Evolutionary conservation across 2,797 vertebrate species (phyloP).

Genomic region (Myotis findleyi): DNA sequence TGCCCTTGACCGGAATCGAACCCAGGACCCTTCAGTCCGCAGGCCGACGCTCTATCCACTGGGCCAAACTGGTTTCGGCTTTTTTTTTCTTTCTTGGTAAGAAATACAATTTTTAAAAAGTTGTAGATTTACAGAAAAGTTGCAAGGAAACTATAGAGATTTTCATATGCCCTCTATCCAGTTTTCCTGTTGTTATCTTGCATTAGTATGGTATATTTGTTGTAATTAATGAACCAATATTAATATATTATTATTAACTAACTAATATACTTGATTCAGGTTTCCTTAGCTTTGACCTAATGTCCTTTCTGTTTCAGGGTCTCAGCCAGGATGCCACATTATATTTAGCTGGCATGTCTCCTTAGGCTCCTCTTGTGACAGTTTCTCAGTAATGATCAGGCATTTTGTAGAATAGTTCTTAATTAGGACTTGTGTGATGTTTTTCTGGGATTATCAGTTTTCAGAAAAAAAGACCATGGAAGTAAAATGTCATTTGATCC

Average conservation of each 20-base stretch:
- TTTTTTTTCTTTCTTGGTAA: not conserved
- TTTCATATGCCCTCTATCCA: not conserved
- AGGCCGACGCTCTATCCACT: too few relatives aligned
- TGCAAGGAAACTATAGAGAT: not conserved
- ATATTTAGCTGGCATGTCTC: not conserved
- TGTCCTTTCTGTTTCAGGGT: not conserved
- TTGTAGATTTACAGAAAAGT: not conserved
- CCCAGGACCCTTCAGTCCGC: too few relatives aligned
- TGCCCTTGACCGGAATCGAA: too few relatives aligned
- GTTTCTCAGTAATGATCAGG: not conserved
- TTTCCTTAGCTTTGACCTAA: not conserved
- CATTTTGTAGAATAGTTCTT: not conserved
- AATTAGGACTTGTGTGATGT: not conserved
- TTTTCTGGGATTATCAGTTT: not conserved
- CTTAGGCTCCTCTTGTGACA: not conserved
- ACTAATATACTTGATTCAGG: not conserved
- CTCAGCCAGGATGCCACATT: not conserved
- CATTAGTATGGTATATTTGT: not conserved
- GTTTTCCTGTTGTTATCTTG: not conserved
- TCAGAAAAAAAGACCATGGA: not conserved
- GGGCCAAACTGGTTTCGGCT: not conserved
- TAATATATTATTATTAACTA: not conserved
- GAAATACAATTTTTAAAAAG: not conserved
- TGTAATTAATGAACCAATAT: not conserved
- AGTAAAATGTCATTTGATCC: not conserved